phyloP scores from a whole-genome alignment of 2,797 vertebrate species.

The Dipus sagitta region DNA sequence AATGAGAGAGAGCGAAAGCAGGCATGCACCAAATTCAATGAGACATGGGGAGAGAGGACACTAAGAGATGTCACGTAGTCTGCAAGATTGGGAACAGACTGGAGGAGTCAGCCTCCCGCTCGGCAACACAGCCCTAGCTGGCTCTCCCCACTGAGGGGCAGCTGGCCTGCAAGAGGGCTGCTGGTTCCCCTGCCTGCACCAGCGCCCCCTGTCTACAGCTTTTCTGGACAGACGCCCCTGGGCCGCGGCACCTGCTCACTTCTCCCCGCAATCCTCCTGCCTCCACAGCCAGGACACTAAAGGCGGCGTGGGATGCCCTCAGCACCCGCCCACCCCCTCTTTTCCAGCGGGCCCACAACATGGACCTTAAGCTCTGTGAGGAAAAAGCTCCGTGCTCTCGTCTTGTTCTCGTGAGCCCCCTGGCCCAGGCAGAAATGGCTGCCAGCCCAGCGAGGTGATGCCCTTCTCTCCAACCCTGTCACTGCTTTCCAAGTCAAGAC shows the following conservation, averaged over 20 bases:
- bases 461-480: not conserved
- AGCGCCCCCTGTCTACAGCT: accelerated
- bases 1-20: not conserved
- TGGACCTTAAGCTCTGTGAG: not conserved
- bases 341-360: not conserved
- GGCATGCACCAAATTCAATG: accelerated
- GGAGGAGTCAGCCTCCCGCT: not conserved
- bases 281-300: not conserved
- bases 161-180: not conserved
- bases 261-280: not conserved
- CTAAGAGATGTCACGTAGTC: accelerated
- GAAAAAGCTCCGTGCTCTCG: not conserved
- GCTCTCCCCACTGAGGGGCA: not conserved
- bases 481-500: not conserved
- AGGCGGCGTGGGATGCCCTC: not conserved
- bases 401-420: not conserved
- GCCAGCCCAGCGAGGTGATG: not conserved
- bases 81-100: accelerated
- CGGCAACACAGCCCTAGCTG: accelerated
- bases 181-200: not conserved
- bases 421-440: not conserved
- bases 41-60: accelerated
- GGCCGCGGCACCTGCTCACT: not conserved
- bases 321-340: not conserved
- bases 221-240: not conserved